Evolutionary conservation across 2,888 invertebrate species (phyloP), one percentile per base, ranked within the genome.

Genomic region (Tortricodes alternella): DNA sequence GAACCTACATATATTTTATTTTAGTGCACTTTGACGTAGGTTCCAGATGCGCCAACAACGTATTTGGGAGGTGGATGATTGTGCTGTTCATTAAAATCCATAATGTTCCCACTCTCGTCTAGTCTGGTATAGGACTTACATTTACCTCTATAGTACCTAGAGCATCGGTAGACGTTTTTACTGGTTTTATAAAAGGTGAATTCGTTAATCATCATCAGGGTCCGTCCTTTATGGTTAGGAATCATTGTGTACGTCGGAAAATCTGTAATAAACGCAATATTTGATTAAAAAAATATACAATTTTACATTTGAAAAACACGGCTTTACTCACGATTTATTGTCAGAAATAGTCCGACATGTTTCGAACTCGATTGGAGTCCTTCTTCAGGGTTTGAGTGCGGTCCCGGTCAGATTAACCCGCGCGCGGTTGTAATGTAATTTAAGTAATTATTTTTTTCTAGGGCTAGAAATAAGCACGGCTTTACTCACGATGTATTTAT

Each of bases 51-150:
- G 11, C 15, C 18, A 13, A 43, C 29, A 3, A 53, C 32, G 9
- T 53, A 58, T 1, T 24, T n/a, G 3, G 59, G 53, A 9, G 52
- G 38, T 4, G 29, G 6, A 18, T 48, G 48, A 16, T 48, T 48
- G 16, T 48, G 48, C n/a, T 23, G 6, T 4, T 34, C 37, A 5
- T 15, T 5, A 5, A 24, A 23, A 0, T 13, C 1, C 7, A 6
- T 7, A n/a, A 48, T 37, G 1, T n/a, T 16, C 6, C 48, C 24
- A 7, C n/a, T n/a, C 2, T 3, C 3, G 7, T 35, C 9, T 9
- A 48, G 8, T 35, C 24, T 48, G 7, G 24, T 23, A n/a, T 15
- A 18, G 4, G 34, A 23, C 1, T n/a, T 4, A 11, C 48, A 48
- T 11, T 48, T 35, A 1, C 2, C 23, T 15, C 46, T 15, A 4